Evolutionary conservation across 2,797 vertebrate genomes (phyloP).

Genomic region (Labeo calbasu): DNA sequence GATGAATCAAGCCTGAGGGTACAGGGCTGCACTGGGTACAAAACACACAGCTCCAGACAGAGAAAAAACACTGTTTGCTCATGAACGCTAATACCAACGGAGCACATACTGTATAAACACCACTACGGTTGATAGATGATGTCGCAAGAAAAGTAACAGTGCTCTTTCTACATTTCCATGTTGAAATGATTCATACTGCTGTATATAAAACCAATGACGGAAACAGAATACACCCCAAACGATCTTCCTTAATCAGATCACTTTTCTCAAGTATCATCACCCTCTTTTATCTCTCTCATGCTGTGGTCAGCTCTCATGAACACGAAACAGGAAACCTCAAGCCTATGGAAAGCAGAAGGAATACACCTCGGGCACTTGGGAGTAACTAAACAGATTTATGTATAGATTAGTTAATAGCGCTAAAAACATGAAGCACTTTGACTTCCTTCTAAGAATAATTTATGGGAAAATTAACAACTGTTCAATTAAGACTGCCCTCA

Average conservation of each 20-base stretch:
- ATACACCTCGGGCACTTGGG: neutral
- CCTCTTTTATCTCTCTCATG: slow-evolving; percentile 46
- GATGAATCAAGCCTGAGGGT: slow-evolving; percentile 39
- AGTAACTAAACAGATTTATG: neutral
- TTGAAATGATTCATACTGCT: slow-evolving; percentile 36
- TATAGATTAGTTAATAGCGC: neutral
- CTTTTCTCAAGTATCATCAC: slow-evolving; percentile 30
- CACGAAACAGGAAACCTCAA: neutral
- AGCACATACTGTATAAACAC: slow-evolving; percentile 4
- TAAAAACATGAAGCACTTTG: neutral
- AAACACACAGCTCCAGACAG: slow-evolving; percentile 42
- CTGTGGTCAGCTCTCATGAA: slow-evolving; percentile 32
- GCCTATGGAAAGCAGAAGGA: neutral
- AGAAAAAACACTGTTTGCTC: slow-evolving; percentile 40
- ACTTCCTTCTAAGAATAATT: neutral
- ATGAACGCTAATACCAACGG: slow-evolving; percentile 5
- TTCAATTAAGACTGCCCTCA: neutral
- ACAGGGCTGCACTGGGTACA: slow-evolving; percentile 23
- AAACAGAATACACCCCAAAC: slow-evolving; percentile 15
- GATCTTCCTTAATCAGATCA: slow-evolving; percentile 37
- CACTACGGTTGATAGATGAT: neutral
- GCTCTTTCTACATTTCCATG: neutral
- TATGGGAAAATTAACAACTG: neutral
- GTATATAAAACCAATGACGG: slow-evolving; percentile 25
- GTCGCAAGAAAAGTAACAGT: neutral